phyloP scores from a whole-genome alignment of 1,140 invertebrate species.

The Drosophila subpulchrella region DNA sequence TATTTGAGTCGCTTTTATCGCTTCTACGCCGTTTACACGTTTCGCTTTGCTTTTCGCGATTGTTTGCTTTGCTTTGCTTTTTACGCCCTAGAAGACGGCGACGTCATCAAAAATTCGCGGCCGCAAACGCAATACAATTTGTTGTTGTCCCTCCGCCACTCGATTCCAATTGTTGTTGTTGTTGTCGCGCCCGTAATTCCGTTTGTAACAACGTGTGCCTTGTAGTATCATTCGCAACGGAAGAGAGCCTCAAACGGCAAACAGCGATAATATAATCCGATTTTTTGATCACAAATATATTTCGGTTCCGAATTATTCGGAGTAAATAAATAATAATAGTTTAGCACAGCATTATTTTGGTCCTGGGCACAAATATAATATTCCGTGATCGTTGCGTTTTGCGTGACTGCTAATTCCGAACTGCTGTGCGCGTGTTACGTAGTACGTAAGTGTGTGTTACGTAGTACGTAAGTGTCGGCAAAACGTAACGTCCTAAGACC shows the following conservation, averaged over 20 bases:
- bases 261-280: constrained; percentile 4
- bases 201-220: constrained; percentile 8
- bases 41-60: constrained; percentile 41
- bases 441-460: no score
- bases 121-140: constrained; percentile 23
- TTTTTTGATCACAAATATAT: background rate
- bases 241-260: constrained; percentile 24
- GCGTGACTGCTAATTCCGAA: no score
- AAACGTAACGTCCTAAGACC: no score
- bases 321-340: no score
- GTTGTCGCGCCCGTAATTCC: constrained; percentile 1
- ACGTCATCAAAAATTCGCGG: constrained; percentile 45
- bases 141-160: background rate
- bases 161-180: background rate
- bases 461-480: no score
- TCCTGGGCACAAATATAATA: no score
- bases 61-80: constrained; percentile 55
- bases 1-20: constrained; percentile 53
- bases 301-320: no score
- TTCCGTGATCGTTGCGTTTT: no score
- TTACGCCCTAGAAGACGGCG: constrained; percentile 42
- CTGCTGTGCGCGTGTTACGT: no score
- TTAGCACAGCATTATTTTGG: no score
- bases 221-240: constrained; percentile 23
- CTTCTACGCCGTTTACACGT: constrained; percentile 46